Conservation (phyloP, 2,113 vertebrate species). For the Xiphophorus couchianus region DNA sequence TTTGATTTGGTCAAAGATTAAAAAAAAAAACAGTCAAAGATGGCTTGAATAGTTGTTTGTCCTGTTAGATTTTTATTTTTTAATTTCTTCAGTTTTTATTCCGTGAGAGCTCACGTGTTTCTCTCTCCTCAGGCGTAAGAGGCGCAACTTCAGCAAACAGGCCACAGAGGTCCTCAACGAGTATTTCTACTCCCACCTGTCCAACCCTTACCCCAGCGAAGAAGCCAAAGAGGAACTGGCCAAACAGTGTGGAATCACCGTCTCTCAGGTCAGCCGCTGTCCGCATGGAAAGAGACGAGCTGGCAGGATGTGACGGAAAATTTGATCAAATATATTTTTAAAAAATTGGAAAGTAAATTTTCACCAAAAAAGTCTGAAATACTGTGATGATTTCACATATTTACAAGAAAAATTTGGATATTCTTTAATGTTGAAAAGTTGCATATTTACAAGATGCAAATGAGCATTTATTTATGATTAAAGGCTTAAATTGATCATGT, state of each 20-base stretch:
- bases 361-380: no score
- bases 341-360: no score
- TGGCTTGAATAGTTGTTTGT: background rate
- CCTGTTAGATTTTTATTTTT: no score
- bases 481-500: no score
- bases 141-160: conserved; percentile 93
- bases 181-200: conserved; percentile 93
- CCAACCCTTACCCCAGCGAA: conserved; percentile 92
- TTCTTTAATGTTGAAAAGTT: no score
- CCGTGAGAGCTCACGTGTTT: background rate
- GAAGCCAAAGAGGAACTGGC: conserved; percentile 93
- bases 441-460: background rate
- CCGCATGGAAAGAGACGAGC: background rate
- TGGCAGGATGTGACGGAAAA: no score
- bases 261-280: conserved; percentile 84
- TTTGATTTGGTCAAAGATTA: background rate
- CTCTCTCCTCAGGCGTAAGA: conserved; percentile 82
- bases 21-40: background rate
- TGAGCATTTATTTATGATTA: background rate
- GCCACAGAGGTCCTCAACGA: conserved; percentile 92
- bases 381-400: no score
- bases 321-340: no score
- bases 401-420: no score
- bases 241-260: conserved; percentile 88
- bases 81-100: background rate